phyloP scores from a whole-genome alignment of 64 coral and sea anemone species.

The Dendronephthya gigantea region DNA sequence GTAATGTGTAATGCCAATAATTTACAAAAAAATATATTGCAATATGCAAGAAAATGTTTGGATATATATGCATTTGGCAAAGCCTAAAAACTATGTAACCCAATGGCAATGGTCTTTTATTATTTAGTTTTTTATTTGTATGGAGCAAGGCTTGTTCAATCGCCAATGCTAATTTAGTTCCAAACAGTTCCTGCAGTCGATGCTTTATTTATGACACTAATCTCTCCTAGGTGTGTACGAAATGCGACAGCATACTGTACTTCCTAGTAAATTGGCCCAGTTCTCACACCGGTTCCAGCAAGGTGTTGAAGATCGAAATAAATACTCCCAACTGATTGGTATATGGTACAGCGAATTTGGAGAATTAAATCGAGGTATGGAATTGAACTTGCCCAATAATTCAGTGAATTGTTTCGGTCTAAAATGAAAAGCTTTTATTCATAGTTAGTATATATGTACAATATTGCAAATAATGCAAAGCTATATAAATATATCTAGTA shows the following conservation, averaged over 20 bases:
- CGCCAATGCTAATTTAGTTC: no score
- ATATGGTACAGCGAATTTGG: slow-evolving; percentile 60
- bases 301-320: slow-evolving; percentile 38
- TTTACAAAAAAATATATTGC: background rate
- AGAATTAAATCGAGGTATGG: slow-evolving; percentile 35
- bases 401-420: no score
- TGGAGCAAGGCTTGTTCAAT: no score
- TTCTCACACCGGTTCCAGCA: slow-evolving; percentile 44
- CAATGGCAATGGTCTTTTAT: no score
- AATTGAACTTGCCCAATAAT: background rate
- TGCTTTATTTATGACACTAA: background rate
- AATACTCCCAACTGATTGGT: slow-evolving; percentile 45
- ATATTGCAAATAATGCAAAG: no score
- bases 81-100: no score
- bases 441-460: no score
- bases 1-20: background rate
- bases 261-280: slow-evolving; percentile 47
- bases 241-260: slow-evolving; percentile 29
- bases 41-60: background rate
- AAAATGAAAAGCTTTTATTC: no score
- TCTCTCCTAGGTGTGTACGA: slow-evolving; percentile 43
- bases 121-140: background rate
- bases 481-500: no score
- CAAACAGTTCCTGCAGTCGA: background rate
- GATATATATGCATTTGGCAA: no score